Evolutionary conservation across 2,113 vertebrate genomes (phyloP).

Genomic region (Prinia subflava): DNA sequence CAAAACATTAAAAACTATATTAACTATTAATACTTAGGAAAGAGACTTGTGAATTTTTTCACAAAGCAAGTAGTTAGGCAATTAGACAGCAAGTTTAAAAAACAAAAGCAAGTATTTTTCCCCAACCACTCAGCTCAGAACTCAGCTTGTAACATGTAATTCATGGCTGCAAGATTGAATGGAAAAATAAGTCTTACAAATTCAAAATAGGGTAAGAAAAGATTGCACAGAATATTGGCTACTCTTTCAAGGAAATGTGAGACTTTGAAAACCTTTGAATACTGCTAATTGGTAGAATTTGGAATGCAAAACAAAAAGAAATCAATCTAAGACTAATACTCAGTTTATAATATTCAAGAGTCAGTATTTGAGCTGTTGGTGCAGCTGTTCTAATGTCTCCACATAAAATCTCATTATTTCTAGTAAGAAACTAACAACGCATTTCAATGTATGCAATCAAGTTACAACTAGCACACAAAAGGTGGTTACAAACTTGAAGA

Average conservation of each 20-base stretch:
- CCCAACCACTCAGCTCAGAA: background rate
- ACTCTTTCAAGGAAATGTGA: background rate
- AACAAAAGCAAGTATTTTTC: background rate
- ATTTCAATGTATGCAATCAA: background rate
- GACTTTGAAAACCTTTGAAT: background rate
- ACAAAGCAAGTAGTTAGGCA: background rate
- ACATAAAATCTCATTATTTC: background rate
- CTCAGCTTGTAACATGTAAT: fast-evolving
- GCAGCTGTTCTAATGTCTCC: background rate
- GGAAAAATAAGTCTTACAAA: background rate
- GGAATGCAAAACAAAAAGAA: background rate
- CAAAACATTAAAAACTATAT: background rate
- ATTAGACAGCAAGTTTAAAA: background rate
- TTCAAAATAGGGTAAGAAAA: background rate
- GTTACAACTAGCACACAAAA: background rate
- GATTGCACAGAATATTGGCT: background rate
- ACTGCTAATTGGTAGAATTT: background rate
- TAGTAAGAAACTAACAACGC: background rate
- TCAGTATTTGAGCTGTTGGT: background rate
- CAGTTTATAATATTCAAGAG: background rate
- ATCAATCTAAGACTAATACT: background rate
- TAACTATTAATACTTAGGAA: background rate
- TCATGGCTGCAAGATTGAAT: background rate
- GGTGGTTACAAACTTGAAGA: background rate
- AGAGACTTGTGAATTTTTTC: background rate